Conservation (phyloP, 2,888 invertebrate species). For the Phasia obesa region DNA sequence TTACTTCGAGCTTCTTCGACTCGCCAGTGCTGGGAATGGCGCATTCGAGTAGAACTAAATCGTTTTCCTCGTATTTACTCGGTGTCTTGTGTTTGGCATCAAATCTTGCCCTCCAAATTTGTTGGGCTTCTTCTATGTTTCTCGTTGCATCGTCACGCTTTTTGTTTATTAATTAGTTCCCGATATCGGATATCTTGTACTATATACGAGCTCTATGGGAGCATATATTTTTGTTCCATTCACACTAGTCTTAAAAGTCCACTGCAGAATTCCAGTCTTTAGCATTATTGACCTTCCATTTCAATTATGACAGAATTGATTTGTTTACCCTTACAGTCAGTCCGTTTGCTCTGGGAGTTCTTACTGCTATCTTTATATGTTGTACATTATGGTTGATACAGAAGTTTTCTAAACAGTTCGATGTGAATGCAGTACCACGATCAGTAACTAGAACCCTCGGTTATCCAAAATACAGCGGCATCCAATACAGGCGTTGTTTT, state of each 20-base stretch:
- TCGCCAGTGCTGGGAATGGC: conserved; percentile 60
- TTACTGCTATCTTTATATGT: conserved; percentile 54
- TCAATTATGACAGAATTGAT: conserved; percentile 33
- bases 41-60: too few species aligned
- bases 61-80: too few species aligned
- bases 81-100: too few species aligned
- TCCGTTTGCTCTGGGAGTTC: conserved; percentile 47
- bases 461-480: conserved; percentile 51
- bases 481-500: too few species aligned
- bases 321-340: conserved; percentile 52
- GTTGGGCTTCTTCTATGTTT: conserved; percentile 37
- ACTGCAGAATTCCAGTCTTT: conserved; percentile 52
- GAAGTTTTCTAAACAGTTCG: conserved; percentile 27
- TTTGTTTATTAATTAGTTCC: neutral
- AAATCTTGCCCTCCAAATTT: too few species aligned
- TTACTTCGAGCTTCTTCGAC: conserved; percentile 35
- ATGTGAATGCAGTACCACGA: conserved; percentile 60
- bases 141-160: too few species aligned
- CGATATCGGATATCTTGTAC: conserved; percentile 36
- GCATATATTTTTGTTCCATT: conserved; percentile 47
- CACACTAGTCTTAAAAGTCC: conserved; percentile 37
- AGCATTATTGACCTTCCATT: conserved; percentile 4
- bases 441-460: conserved; percentile 50
- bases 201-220: conserved; percentile 38
- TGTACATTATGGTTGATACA: too few species aligned